These are phyloP conservation scores for Shargacucullia verbasci DNA, from an alignment of 2,888 invertebrate species.

Conservation along the genomic window DNA sequence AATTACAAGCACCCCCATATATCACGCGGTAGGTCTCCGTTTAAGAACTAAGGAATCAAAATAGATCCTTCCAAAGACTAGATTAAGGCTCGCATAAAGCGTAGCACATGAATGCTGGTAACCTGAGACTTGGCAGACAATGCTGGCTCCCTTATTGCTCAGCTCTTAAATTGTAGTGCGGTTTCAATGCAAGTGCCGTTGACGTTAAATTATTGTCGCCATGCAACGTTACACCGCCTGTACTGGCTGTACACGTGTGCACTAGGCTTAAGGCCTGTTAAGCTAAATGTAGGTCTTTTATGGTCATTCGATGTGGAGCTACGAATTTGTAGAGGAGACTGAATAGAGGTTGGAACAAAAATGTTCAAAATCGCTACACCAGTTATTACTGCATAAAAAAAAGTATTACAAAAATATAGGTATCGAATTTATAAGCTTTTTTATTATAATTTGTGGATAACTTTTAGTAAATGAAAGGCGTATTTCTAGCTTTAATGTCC, in stretches of 20 bases:
- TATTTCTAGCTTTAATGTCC: too few species aligned
- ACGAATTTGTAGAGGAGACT: slow-evolving; percentile 23
- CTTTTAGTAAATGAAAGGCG: too few species aligned
- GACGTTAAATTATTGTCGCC: slow-evolving; percentile 88
- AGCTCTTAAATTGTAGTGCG: slow-evolving; percentile 87
- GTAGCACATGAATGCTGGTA: slow-evolving; percentile 79
- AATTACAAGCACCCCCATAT: slow-evolving; percentile 54
- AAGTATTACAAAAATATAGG: too few species aligned
- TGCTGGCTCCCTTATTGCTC: slow-evolving; percentile 86
- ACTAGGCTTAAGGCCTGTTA: slow-evolving; percentile 74
- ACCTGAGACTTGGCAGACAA: slow-evolving; percentile 83
- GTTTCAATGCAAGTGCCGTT: slow-evolving; percentile 87
- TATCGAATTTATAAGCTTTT: too few species aligned
- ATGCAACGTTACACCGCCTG: slow-evolving; percentile 82
- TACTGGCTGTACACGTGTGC: slow-evolving; percentile 77
- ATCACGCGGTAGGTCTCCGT: slow-evolving; percentile 62
- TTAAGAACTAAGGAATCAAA: slow-evolving; percentile 51
- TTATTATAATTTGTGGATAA: too few species aligned
- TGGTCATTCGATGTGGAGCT: slow-evolving; percentile 49
- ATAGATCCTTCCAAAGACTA: slow-evolving; percentile 68
- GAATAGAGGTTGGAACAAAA: not conserved
- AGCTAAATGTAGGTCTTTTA: slow-evolving; percentile 69
- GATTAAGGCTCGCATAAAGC: slow-evolving; percentile 75
- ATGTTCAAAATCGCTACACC: too few species aligned
- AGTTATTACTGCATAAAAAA: too few species aligned